These are phyloP conservation scores for Hippolais icterina DNA, from an alignment of 2,113 vertebrate genomes.

Conservation along the genomic window DNA sequence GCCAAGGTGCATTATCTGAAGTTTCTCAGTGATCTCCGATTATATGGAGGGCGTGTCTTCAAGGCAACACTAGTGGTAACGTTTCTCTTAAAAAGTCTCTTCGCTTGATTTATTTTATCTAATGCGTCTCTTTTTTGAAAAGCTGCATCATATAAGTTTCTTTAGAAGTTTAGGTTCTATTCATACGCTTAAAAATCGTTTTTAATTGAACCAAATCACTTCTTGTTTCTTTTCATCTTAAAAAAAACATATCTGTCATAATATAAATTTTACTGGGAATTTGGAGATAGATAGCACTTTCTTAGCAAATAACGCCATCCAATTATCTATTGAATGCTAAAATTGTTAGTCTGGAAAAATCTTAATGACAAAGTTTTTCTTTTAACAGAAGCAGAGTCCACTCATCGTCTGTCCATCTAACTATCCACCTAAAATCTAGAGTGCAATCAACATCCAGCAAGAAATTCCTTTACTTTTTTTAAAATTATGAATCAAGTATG, in stretches of 20 bases:
- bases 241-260: neutral
- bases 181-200: neutral
- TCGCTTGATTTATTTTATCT: neutral
- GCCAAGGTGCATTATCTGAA: constrained; percentile 98
- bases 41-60: constrained; percentile 95
- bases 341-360: neutral
- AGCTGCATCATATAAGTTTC: neutral
- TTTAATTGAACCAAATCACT: neutral
- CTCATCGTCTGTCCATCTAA: neutral
- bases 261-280: neutral
- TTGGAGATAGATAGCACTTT: neutral
- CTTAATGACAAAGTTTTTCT: neutral
- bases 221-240: neutral
- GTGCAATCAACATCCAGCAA: neutral
- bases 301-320: neutral
- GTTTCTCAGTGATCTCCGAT: constrained; percentile 93
- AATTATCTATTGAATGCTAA: neutral
- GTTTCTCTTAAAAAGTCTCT: neutral
- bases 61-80: constrained; percentile 92
- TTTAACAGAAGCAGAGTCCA: neutral
- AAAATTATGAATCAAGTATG: neutral
- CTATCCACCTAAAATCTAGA: neutral
- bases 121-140: neutral
- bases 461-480: constrained; percentile 12
- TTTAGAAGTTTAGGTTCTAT: neutral